Evolutionary conservation across 2,113 vertebrate species (phyloP).

Genomic region (Lepidothrix coronata): DNA sequence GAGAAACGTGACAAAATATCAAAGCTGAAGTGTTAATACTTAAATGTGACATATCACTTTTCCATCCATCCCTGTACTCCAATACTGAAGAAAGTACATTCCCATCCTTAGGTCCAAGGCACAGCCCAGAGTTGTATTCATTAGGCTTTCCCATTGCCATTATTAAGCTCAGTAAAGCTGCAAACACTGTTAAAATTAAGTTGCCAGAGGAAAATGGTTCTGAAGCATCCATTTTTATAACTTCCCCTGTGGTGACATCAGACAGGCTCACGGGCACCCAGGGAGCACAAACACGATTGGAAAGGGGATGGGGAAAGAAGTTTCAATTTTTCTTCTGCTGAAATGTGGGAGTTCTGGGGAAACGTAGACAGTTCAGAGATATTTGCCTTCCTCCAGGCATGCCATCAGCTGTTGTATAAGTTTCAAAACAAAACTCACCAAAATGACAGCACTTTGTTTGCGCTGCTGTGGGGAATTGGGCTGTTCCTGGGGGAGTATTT

Average conservation of each 20-base stretch:
- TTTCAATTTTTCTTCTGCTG: neutral
- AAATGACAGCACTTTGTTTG: slow-evolving; percentile 34
- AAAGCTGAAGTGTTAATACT: neutral
- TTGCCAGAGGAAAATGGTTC: neutral
- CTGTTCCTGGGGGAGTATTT: neutral
- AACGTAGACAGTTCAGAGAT: neutral
- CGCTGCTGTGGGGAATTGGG: neutral
- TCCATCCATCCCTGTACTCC: neutral
- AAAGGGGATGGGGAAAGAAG: neutral
- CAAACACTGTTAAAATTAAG: neutral
- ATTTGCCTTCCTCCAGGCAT: slow-evolving; percentile 45
- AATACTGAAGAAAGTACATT: neutral
- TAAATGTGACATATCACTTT: neutral
- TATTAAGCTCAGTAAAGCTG: neutral
- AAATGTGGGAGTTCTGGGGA: neutral
- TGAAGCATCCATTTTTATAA: neutral
- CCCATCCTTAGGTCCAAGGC: neutral
- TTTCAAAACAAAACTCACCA: slow-evolving; percentile 36
- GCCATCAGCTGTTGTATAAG: slow-evolving; percentile 3
- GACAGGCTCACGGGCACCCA: neutral
- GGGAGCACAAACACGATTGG: neutral
- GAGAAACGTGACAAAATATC: neutral
- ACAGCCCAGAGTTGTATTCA: neutral
- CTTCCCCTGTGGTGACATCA: neutral
- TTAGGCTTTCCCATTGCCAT: neutral